phyloP scores from a whole-genome alignment of 2,113 vertebrate species.

The Vulpes lagopus region DNA sequence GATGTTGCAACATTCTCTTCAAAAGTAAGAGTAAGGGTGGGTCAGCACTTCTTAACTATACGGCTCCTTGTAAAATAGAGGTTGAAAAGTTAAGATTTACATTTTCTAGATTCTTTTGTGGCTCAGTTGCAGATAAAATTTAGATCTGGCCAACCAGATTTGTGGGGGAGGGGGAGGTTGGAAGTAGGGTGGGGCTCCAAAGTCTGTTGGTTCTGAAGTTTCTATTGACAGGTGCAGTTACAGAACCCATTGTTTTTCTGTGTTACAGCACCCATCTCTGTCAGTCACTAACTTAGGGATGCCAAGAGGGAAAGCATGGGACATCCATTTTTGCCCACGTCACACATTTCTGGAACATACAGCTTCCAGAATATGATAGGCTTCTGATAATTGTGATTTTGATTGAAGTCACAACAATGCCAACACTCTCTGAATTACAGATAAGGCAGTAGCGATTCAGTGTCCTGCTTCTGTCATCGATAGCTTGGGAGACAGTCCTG shows the following conservation, averaged over 20 bases:
- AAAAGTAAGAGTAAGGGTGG: neutral
- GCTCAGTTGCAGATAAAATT: neutral
- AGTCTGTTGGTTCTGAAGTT: neutral
- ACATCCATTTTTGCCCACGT: neutral
- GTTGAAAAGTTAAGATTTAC: neutral
- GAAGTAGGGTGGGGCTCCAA: neutral
- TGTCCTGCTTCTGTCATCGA: neutral
- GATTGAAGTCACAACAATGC: neutral
- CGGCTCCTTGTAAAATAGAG: neutral
- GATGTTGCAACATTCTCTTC: neutral
- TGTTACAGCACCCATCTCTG: neutral
- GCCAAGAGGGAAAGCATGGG: neutral
- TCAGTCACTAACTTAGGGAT: neutral
- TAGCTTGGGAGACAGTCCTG: neutral
- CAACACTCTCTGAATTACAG: neutral
- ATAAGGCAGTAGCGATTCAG: neutral
- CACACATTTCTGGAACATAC: neutral
- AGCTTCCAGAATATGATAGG: neutral
- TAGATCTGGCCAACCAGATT: neutral
- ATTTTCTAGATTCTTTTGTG: neutral
- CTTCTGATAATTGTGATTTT: neutral
- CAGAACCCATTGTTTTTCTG: neutral
- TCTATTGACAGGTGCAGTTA: neutral
- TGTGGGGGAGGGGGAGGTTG: neutral
- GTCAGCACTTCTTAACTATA: neutral